Base-by-base conservation (phyloP, 2,888 invertebrate species). In the Epinotia ramella region DNA sequence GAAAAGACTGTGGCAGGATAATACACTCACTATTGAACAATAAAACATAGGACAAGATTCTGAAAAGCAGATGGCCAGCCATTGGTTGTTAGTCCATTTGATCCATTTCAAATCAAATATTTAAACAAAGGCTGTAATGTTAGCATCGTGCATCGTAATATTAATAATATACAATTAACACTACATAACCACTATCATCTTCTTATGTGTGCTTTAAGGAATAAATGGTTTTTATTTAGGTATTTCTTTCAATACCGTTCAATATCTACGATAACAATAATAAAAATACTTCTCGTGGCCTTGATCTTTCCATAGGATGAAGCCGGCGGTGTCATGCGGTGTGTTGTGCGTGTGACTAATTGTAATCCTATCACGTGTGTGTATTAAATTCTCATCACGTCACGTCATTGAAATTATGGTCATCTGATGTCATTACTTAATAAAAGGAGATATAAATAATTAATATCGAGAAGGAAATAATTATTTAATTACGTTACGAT, bases 321-420 rank as follows among this genome's bases (percentile, higher is more conserved):
- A 46, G 18, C 7, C 65, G 33, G 53, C 13, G 60, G n/a, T n/a
- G 72, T 67, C 6, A 16, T 53, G 49, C 5, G 49, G 16, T n/a
- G 49, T 53, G 49, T 16, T 53, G 33, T 53, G 49, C 18, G 49
- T 62, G 60, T 71, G 67, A 76, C 71, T 76, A 76, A 76, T 76
- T 76, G 67, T 63, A 56, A 60, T 65, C 60, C 64, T 57, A 57
- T 57, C 64, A 69, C 53, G 65, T 71, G 44, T 66, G n/a, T 46
- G 60, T 56, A 72, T 49, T n/a, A 71, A 56, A 67, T 18, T 49
- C 44, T 57, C 65, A 66, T 65, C 62, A 46, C 70, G 69, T 69
- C 57, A 60, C 44, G 69, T 71, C 70, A 62, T 70, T 60, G 75
- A 60, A 53, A 75, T 70, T 64, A 65, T 65, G 65, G 49, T 64